Conservation (phyloP, 2,888 invertebrate genomes). For the Caenorhabditis zanzibari region DNA sequence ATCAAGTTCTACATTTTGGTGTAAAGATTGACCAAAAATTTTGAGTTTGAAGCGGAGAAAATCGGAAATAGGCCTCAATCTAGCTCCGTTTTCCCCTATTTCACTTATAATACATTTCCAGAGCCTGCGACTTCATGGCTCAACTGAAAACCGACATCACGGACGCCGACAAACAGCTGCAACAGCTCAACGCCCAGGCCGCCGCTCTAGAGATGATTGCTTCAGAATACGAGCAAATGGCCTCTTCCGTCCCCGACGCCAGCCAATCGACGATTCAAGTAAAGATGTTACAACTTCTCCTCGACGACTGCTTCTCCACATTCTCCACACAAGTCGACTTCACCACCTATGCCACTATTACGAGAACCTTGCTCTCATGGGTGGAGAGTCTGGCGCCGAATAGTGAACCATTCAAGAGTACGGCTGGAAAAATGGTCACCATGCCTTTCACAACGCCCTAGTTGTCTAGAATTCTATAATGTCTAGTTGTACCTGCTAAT, state of each 20-base stretch:
- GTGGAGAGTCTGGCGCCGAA: conserved; percentile 67
- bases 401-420: conserved; percentile 69
- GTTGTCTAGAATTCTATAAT: not conserved
- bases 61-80: no score
- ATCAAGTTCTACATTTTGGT: no score
- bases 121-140: conserved; percentile 82
- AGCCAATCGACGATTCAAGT: conserved; percentile 75
- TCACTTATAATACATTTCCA: conserved; percentile 12
- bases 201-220: conserved; percentile 82
- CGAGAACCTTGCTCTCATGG: conserved; percentile 70
- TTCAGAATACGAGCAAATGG: conserved; percentile 82
- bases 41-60: no score
- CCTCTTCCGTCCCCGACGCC: conserved; percentile 68
- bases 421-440: conserved; percentile 68
- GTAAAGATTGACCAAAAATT: no score
- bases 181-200: conserved; percentile 72
- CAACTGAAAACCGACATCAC: conserved; percentile 75
- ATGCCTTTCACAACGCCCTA: conserved; percentile 60
- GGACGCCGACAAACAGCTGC: conserved; percentile 75
- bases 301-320: conserved; percentile 80
- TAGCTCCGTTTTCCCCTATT: not conserved
- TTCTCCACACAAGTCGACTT: conserved; percentile 78
- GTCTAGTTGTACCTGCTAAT: not conserved
- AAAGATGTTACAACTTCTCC: conserved; percentile 79
- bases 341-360: conserved; percentile 77